Conservation (phyloP, 2,113 vertebrate species). For the Okapia johnstoni region DNA sequence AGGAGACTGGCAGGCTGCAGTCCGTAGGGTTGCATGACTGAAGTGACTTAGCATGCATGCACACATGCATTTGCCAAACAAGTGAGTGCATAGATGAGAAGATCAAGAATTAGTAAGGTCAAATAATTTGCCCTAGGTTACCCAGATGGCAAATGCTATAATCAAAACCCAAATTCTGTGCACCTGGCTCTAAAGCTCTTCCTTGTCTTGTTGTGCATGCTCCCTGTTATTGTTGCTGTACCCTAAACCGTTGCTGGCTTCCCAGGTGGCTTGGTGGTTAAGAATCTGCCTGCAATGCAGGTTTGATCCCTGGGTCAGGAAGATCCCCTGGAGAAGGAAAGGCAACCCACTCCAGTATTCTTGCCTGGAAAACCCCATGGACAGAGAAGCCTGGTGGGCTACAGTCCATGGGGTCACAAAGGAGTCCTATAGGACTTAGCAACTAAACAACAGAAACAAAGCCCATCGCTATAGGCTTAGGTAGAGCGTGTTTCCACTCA, state of each 20-base stretch:
- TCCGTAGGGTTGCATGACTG: not conserved
- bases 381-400: not conserved
- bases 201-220: not conserved
- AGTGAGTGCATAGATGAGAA: not conserved
- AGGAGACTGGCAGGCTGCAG: not conserved
- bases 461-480: not conserved
- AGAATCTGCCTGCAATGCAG: not conserved
- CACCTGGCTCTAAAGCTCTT: not conserved
- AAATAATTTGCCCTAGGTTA: not conserved
- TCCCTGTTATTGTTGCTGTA: not conserved
- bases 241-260: not conserved
- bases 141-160: not conserved
- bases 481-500: not conserved
- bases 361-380: not conserved
- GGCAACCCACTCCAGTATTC: not conserved
- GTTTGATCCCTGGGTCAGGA: not conserved
- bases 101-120: not conserved
- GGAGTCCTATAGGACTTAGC: not conserved
- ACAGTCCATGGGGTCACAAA: not conserved
- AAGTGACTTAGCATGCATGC: not conserved
- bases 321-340: not conserved
- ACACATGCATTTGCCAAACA: not conserved
- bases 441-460: not conserved
- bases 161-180: not conserved
- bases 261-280: not conserved